Conservation (phyloP, 2,797 vertebrate genomes). For the Ctenosaura bakeri region DNA sequence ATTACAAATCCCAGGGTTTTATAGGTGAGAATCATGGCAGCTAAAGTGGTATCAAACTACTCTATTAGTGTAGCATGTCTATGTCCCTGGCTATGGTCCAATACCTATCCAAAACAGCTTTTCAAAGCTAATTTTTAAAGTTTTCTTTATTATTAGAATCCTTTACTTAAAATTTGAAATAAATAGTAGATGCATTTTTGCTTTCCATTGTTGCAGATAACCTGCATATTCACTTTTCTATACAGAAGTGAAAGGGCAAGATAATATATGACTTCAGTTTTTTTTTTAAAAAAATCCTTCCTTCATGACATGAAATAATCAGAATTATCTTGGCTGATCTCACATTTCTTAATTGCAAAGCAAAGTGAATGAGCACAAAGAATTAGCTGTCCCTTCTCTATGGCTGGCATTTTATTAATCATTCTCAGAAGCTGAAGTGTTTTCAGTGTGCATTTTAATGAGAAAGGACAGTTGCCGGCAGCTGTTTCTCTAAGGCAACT, state of each 20-base stretch:
- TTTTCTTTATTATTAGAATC: not conserved
- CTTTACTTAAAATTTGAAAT: conserved; percentile 2
- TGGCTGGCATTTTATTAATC: conserved; percentile 55
- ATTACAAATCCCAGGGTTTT: no score
- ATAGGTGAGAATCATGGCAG: no score
- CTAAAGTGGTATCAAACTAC: no score
- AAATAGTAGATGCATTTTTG: not conserved
- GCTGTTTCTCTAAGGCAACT: conserved; percentile 53
- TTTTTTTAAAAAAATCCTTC: not conserved
- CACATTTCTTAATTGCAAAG: conserved; percentile 31
- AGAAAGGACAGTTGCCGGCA: conserved; percentile 58
- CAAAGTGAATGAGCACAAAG: conserved; percentile 55
- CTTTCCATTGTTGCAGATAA: conserved; percentile 16
- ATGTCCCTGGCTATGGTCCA: not conserved
- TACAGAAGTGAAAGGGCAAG: not conserved
- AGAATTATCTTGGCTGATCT: conserved; percentile 34
- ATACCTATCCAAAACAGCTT: not conserved
- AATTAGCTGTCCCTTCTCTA: conserved; percentile 64
- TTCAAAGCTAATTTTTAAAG: not conserved
- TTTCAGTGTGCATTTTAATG: conserved; percentile 58
- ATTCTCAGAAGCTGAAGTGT: conserved; percentile 56
- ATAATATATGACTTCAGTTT: not conserved
- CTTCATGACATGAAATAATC: not conserved
- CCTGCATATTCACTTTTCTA: not conserved
- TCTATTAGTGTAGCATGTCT: no score